Base-by-base conservation (phyloP, 2,888 invertebrate species). In the Aspidapion aeneum region DNA sequence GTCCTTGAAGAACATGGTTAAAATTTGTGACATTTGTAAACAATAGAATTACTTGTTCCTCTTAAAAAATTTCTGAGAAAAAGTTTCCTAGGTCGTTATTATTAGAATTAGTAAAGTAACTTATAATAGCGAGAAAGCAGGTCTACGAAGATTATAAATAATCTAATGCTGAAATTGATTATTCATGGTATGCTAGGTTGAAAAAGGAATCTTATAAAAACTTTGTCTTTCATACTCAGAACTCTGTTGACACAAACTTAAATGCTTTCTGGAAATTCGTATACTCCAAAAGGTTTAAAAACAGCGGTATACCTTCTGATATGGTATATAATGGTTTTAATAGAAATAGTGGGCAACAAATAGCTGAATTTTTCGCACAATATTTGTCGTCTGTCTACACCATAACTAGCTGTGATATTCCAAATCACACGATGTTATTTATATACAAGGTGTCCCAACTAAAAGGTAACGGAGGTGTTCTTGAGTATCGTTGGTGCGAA, bases 11-110 rank as follows among this genome's bases (percentile, higher is more conserved):
- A 52, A 52, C 18, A 52, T 52, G 54, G 54, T 52, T 18, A 16
- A 52, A 9, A 16, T 18, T 18, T 52, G 16, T 52, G 16, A 52
- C n/a, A 18, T 52, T 52, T 3, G 3, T 52, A 18, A 52, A 7
- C 54, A 52, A 52, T 52, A 17, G 54, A 52, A 52, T 52, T 52
- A 52, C 16, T 18, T 52, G 54, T 52, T 16, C 54, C 54, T 18
- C 17, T 52, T 52, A 52, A 52, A 52, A 17, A 52, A 52, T 17
- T 18, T 18, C 54, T 18, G 9, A 17, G 17, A 18, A 18, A 9
- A 52, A 52, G 16, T 52, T 52, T 52, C 54, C 54, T 18, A 16
- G 54, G 16, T 52, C 5, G 54, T 52, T 52, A 7, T 52, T 16
- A 7, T 3, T 16, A 5, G 54, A 52, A 52, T 16, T 52, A n/a